Base-by-base conservation (phyloP, 1,140 invertebrate genomes). In the Rhyzopertha dominica region DNA sequence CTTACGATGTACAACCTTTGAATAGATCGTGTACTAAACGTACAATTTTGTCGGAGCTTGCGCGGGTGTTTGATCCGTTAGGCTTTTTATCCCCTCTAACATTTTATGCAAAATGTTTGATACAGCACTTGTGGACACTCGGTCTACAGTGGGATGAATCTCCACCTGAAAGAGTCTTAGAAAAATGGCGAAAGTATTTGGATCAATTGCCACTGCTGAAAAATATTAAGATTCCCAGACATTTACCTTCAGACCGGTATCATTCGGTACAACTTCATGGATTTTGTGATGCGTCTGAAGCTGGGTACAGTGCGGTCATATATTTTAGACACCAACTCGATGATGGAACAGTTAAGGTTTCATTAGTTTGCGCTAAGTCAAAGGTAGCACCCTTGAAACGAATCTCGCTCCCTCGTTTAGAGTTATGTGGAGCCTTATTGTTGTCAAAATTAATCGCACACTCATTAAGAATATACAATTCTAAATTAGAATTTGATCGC, bases 41-140 rank as follows among this genome's bases (percentile, higher is more conserved):
- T 23, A 38, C 9, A 16, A 53, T 73, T 9, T 37, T 72, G 30
- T 67, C 66, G 7, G 49, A 57, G 25, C 53, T 52, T 16, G 32
- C 53, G 7, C 47, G 56, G 32, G 51, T 74, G 18, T 74, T 67
- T 49, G 72, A 74, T 52, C 71, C 71, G 8, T 47, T 71, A n/a
- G 70, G 70, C 14, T 48, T 70, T 10, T 14, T 71, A 8, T 47
- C 55, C 18, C 68, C 71, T 16, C 25, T 67, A 7, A 59, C 60
- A 8, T 53, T 70, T 8, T 42, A 39, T 10, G 55, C 57, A 17
- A 74, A 74, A 56, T 54, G 67, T 5, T 41, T 73, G 4, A 38
- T 74, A 8, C 72, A 74, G 59, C 30, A 61, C 38, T 24, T 73
- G 8, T 71, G 70, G 68, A 18, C 49, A 37, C 16, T 18, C 20